Percentiles rank a stretch among this genome's conserved stretches.
These are phyloP conservation scores for Meda fulgida DNA, from an alignment of 2,797 vertebrate species.

Conservation along the genomic window DNA sequence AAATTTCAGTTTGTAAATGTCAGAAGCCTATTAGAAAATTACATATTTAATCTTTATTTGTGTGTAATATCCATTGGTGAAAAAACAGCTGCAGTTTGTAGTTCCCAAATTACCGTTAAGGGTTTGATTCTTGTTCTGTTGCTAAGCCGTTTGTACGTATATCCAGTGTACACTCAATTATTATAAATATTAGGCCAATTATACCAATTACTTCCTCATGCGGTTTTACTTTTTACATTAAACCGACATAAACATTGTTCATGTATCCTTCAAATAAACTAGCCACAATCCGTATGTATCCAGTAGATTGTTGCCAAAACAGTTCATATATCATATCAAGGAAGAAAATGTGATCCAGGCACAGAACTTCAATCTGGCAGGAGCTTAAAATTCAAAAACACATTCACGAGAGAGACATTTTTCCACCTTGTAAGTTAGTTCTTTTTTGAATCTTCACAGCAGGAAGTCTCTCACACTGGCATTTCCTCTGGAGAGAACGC, in stretches of 20 bases:
- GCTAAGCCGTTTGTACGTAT: background rate
- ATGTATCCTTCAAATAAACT: background rate
- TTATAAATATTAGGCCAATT: background rate
- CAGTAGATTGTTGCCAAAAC: background rate
- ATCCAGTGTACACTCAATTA: background rate
- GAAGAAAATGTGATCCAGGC: background rate
- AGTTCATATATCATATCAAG: background rate
- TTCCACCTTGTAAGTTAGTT: conserved; percentile 30
- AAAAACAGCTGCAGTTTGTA: background rate
- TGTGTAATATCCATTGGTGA: background rate
- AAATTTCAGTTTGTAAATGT: conserved; percentile 5
- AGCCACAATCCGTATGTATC: background rate
- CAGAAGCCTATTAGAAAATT: background rate
- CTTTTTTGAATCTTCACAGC: conserved; percentile 46
- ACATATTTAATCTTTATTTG: background rate
- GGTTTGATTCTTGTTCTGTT: background rate
- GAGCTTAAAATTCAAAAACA: background rate
- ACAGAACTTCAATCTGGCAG: background rate
- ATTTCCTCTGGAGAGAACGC: conserved; percentile 65
- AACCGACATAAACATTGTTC: background rate
- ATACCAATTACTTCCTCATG: background rate
- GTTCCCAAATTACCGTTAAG: background rate
- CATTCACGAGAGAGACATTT: conserved; percentile 11
- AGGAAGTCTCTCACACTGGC: conserved; percentile 66
- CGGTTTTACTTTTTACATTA: background rate